Conservation (phyloP, 2,797 vertebrate genomes). For the Monodelphis domestica region DNA sequence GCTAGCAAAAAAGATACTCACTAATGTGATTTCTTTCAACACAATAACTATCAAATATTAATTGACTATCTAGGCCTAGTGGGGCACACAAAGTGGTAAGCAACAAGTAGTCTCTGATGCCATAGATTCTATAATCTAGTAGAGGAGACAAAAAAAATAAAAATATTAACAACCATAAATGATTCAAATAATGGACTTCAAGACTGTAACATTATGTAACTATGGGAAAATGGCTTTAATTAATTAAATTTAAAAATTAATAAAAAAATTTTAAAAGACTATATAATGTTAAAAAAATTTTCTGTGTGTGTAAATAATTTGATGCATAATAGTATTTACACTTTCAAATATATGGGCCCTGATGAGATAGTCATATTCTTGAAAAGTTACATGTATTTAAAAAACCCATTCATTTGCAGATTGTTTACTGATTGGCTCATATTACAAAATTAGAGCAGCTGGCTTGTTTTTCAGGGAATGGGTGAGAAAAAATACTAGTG, state of each 20-base stretch:
- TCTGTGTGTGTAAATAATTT: background rate
- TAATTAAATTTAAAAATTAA: no score
- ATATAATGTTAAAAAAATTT: no score
- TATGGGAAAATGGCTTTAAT: no score
- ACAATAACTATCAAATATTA: conserved; percentile 13
- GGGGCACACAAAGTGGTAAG: background rate
- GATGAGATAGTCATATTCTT: background rate
- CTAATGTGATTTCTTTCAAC: conserved; percentile 4
- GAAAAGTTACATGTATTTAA: background rate
- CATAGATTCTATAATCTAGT: background rate
- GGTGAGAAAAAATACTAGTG: background rate
- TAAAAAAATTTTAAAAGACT: no score
- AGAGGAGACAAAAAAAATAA: conserved; percentile 20
- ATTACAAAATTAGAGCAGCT: background rate
- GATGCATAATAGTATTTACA: background rate
- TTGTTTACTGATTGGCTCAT: background rate
- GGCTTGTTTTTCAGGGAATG: background rate
- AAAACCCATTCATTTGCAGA: background rate
- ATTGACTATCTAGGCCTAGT: background rate
- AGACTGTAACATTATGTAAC: no score
- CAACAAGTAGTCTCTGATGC: background rate
- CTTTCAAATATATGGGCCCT: background rate
- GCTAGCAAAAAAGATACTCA: background rate
- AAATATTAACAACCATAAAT: background rate
- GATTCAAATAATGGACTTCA: background rate